Evolutionary conservation across 30 jellyfish, hydroid and myxozoan genomes (phyloP).

Genomic region (Sanderia malayensis): DNA sequence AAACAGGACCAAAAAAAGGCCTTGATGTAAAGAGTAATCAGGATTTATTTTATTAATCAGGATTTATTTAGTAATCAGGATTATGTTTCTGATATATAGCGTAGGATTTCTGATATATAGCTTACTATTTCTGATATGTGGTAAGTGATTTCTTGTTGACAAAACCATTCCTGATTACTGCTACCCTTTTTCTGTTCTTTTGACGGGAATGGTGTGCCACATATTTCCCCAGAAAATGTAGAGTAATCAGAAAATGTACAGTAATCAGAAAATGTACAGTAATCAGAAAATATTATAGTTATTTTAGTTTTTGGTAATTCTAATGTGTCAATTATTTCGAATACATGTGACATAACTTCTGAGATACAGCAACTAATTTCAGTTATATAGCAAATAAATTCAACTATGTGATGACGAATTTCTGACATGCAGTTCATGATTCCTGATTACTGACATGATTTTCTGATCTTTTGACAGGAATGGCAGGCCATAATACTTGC

Average conservation of each 20-base stretch:
- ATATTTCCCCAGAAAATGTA: constrained; percentile 13
- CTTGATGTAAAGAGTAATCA: no score
- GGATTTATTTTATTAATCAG: no score
- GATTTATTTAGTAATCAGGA: no score
- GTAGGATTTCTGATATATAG: constrained; percentile 26
- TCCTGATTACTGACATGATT: constrained; percentile 32
- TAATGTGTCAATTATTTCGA: constrained; percentile 3
- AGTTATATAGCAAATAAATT: constrained; percentile 15
- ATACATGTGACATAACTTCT: not conserved
- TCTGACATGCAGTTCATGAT: constrained; percentile 27
- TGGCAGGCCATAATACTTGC: constrained; percentile 48
- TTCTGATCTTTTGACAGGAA: constrained; percentile 49
- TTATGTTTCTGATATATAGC: constrained; percentile 16
- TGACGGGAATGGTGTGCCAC: not conserved
- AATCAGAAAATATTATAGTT: constrained; percentile 1
- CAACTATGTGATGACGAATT: constrained; percentile 20
- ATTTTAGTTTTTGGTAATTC: not conserved
- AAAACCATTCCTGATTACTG: not conserved
- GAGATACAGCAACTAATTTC: constrained; percentile 4
- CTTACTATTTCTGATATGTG: constrained; percentile 45
- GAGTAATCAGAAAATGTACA: constrained; percentile 10
- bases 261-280: constrained; percentile 17
- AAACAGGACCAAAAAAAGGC: no score
- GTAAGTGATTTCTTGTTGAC: no score
- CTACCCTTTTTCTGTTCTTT: no score